Evolutionary conservation across 2,888 invertebrate species (phyloP).

Genomic region (Pseudococcus viburni): DNA sequence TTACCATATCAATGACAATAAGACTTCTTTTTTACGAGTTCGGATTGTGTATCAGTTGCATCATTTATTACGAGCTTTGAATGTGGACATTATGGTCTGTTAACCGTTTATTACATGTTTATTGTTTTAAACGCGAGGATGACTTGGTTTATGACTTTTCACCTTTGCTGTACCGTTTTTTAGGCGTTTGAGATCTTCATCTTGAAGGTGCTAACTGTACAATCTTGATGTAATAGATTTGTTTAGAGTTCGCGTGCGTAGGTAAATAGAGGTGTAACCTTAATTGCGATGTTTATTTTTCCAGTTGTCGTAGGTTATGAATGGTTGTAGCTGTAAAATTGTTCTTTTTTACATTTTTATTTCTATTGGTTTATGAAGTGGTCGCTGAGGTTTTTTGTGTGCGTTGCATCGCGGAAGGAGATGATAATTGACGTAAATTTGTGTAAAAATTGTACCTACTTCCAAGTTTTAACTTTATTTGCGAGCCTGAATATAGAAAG

Average conservation of each 20-base stretch:
- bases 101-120: background rate
- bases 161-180: background rate
- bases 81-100: slow-evolving; percentile 20
- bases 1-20: slow-evolving; percentile 33
- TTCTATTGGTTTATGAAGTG: too few species aligned
- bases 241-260: background rate
- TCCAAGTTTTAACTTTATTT: too few species aligned
- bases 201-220: background rate
- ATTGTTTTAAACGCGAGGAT: slow-evolving; percentile 37
- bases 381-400: too few species aligned
- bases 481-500: too few species aligned
- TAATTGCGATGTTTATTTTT: background rate
- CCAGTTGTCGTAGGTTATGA: slow-evolving; percentile 1
- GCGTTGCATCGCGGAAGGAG: too few species aligned
- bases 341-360: too few species aligned
- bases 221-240: slow-evolving; percentile 8
- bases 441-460: too few species aligned
- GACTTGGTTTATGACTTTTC: slow-evolving; percentile 37
- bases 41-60: slow-evolving; percentile 22
- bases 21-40: background rate
- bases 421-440: too few species aligned
- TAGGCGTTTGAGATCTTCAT: background rate
- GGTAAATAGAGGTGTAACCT: background rate
- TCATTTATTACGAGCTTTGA: background rate
- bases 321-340: too few species aligned